Base-by-base conservation (phyloP, 1,140 invertebrate species). In the Drosophila cardini region DNA sequence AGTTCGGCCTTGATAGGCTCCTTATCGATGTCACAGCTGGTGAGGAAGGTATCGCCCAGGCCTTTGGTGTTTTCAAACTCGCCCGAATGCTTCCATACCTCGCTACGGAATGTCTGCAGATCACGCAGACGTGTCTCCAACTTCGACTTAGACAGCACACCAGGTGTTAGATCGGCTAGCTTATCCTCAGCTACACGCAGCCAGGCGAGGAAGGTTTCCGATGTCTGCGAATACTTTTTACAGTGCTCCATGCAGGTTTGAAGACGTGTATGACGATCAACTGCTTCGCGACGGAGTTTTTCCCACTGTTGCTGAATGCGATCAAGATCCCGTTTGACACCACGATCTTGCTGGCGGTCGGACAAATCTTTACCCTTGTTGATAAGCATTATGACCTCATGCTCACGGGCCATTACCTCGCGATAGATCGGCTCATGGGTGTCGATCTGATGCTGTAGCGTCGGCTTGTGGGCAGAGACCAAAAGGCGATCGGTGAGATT, bases 161-260 rank as follows among this genome's bases (percentile, higher is more conserved):
- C 95, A 0, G 97, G 95, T 26, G 95, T 95, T n/a, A 98, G 93
- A 52, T 94, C 94, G 34, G 96, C 95, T 7, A 98, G 92, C 78
- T 97, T 96, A 62, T 97, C 96, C 92, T 99, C 98, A 1, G 96
- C 96, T 69, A 97, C 95, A 32, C 95, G 93, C 48, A 99, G 91
- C 98, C 98, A 99, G 0, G 97, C 96, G 0, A 97, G 90, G 93
- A 99, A 98, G 1, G 94, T 94, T 78, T 98, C 97, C 63, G 97
- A 95, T 2, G 95, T 95, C 76, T 95, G 94, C 80, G 96, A 96
- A 92, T 97, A 99, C 91, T 98, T 98, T 71, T 96, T 96, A 90
- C 97, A 98, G 87, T 98, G 97, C 92, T 98, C 97, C 93, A 96
- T 96, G 91, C 96, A 97, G 0, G 97, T 97, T 85, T 98, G 97